Base-by-base conservation (phyloP, 2,113 vertebrate genomes). In the Tachysurus fulvidraco region DNA sequence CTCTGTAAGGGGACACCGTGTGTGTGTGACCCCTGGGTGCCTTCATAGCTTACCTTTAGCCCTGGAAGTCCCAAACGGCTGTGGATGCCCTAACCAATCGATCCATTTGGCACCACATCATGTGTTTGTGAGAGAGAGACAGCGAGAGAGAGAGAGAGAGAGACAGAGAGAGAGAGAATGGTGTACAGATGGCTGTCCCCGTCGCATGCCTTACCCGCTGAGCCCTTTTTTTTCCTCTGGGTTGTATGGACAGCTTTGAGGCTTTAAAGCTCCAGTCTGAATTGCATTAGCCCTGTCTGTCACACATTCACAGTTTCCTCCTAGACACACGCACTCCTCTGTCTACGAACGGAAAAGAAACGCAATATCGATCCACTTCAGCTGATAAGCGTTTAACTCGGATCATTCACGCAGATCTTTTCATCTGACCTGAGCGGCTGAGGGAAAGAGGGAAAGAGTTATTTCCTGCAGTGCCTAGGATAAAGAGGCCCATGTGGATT, bases 1-100 rank as follows among this genome's bases (percentile, higher is more conserved):
- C 93, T 93, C 91, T 94, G 95, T 93, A 95, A 95, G 92, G 85
- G 84, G 88, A 95, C 93, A 94, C 95, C 93, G 21, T 93, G 92
- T 93, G 92, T 94, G 93, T 88, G 88, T 95, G 94, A 95, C 95
- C 94, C 92, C 81, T 67, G 89, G 91, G 91, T 90, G 92, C 94
- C 92, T 92, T 88, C 36, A 86, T 90, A 90, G 87, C 64, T 83
- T 88, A 71, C 87, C 91, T 87, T 86, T 86, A 84, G 88, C 83
- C 80, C 93, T 90, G 71, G 81, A n/a, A 14, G 55, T 93, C 93
- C 41, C 90, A 92, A 92, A 92, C 85, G 94, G 92, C 91, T 92
- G 92, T 90, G 88, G 92, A 92, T 91, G 90, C 93, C 92, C 91
- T 92, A 93, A 92, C 93, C 94, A 94, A 95, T 95, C 93, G 94